phyloP scores from a whole-genome alignment of 1,140 invertebrate genomes.

The Sycobia sp. region DNA sequence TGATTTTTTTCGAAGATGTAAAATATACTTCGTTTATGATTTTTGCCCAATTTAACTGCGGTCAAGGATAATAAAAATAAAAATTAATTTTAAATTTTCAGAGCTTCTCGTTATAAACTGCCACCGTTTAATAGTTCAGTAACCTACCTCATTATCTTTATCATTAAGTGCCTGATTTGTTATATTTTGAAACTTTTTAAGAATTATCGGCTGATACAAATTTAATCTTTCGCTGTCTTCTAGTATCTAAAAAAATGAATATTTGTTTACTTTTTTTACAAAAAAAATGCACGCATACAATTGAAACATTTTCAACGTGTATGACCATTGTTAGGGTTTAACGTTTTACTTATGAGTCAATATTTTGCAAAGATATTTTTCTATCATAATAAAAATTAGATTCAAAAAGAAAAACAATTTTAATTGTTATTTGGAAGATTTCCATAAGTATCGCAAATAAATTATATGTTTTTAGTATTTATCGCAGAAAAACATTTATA shows the following conservation, averaged over 20 bases:
- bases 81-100: not conserved
- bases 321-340: too few relatives aligned
- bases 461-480: too few relatives aligned
- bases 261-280: too few relatives aligned
- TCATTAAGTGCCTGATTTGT: not conserved
- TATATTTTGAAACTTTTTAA: slow-evolving; percentile 10
- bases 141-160: not conserved
- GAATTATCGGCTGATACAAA: not conserved
- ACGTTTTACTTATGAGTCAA: too few relatives aligned
- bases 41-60: slow-evolving; percentile 7
- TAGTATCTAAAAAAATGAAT: slow-evolving; percentile 12
- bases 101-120: too few relatives aligned
- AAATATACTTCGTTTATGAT: slow-evolving; percentile 9
- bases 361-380: too few relatives aligned
- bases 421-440: too few relatives aligned
- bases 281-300: too few relatives aligned
- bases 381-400: too few relatives aligned
- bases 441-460: too few relatives aligned
- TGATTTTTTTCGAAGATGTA: not conserved
- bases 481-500: too few relatives aligned
- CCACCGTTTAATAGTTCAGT: not conserved
- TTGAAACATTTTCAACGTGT: not conserved
- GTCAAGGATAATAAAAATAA: not conserved
- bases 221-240: slow-evolving; percentile 3
- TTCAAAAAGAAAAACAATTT: too few relatives aligned